Percentiles rank a stretch among this genome's conserved stretches.
Conservation (phyloP, 2,113 vertebrate genomes). For the Mus musculus region GRCm39 chr3:55557501-55558000, state of each 20-base stretch:
- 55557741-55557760: not conserved
- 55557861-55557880: not conserved
- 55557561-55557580: slow-evolving; percentile 90
- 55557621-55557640: slow-evolving; percentile 42
- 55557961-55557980: not conserved
- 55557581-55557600: slow-evolving; percentile 77
- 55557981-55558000: not conserved
- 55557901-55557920: not conserved
- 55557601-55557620: slow-evolving; percentile 57
- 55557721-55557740: not conserved
- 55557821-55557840: not conserved
- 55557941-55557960: not conserved
- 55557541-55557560: slow-evolving; percentile 90
- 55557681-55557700: not conserved
- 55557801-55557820: not conserved
- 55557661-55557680: slow-evolving; percentile 3
- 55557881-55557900: not conserved
- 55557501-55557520: slow-evolving; percentile 88
- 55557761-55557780: slow-evolving; percentile 9
- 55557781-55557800: slow-evolving; percentile 16
- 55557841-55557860: not conserved
- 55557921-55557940: slow-evolving; percentile 12
- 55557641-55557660: slow-evolving; percentile 3
- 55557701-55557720: not conserved
- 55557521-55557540: slow-evolving; percentile 89